Base-by-base conservation (phyloP, 2,797 vertebrate species). In the Tadarida brasiliensis region DNA sequence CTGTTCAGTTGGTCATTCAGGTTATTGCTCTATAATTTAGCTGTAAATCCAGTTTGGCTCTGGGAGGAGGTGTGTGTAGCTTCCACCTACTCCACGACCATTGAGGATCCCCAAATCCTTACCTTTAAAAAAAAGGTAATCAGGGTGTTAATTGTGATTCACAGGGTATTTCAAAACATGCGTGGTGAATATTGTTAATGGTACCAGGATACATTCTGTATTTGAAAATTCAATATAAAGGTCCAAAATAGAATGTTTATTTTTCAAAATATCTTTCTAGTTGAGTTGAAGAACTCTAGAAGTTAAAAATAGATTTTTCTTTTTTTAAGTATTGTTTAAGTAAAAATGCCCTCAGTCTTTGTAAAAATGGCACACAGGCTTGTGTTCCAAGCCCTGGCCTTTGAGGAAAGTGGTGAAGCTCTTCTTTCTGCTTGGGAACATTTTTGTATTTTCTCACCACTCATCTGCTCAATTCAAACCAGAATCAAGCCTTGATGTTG, bases 261-360 rank as follows among this genome's bases (percentile, higher is more conserved):
- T 76, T 86, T 77, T 87, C 78, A 91, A 76, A 92, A n/a, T 76
- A 15, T 11, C 16, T 74, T 94, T 95, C 17, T 14, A 30, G n/a
- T 82, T 96, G 65, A 30, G 59, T 61, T 92, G 39, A 74, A 87
- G 20, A 65, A 3, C 30, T 49, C 8, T 59, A 26, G 33, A 14
- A 19, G 26, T 77, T 63, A 63, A 70, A 91, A 91, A 30, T 20
- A 44, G 6, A 19, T 54, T 89, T 96, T 59, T 94, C 39, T 82
- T 17, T 8, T 87, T 80, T 35, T 76, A 24, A 59, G 9, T 30
- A 28, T 54, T 67, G 33, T 33, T 93, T 91, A 68, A 54, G 26
- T 49, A 61, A 93, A 92, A n/a, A 71, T 28, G 22, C 22, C 28
- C 28, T 76, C 2, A 47, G 49, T 57, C 39, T 90, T 78, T 63